Evolutionary conservation across 2,113 vertebrate genomes (phyloP).

Genomic region (Calypte anna): DNA sequence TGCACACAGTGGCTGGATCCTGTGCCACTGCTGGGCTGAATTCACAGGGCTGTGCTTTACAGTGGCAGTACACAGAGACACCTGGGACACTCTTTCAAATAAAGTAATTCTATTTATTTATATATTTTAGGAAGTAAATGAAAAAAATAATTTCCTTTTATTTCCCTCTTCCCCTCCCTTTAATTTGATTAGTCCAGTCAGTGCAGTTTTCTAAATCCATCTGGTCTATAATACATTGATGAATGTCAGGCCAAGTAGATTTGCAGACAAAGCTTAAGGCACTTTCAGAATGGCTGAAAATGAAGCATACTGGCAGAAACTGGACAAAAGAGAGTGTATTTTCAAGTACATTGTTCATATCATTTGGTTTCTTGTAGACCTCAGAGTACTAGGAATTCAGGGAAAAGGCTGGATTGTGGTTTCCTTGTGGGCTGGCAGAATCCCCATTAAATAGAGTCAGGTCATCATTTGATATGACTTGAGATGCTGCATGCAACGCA

Average conservation of each 20-base stretch:
- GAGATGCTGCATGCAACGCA: neutral
- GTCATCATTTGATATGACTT: neutral
- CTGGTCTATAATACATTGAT: neutral
- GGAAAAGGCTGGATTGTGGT: neutral
- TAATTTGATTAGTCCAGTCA: constrained; percentile 20
- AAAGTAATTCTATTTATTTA: neutral
- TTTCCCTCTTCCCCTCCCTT: neutral
- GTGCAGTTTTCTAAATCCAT: constrained; percentile 28
- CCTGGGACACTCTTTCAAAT: neutral
- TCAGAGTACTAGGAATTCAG: constrained; percentile 8
- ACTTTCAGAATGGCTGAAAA: constrained; percentile 12
- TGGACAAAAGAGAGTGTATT: neutral
- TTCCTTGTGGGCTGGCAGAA: constrained; percentile 14
- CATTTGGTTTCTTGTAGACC: neutral
- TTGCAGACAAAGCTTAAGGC: constrained; percentile 21
- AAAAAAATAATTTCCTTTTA: neutral
- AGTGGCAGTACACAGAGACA: neutral
- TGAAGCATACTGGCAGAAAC: neutral
- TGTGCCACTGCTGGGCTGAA: neutral
- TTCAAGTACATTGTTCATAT: neutral
- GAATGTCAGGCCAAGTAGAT: constrained; percentile 19
- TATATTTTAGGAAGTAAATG: neutral
- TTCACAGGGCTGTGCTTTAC: neutral
- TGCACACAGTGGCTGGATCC: neutral
- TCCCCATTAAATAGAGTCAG: neutral